Evolutionary conservation across 2,113 vertebrate genomes (phyloP).

Genomic region (Nibea coibor): DNA sequence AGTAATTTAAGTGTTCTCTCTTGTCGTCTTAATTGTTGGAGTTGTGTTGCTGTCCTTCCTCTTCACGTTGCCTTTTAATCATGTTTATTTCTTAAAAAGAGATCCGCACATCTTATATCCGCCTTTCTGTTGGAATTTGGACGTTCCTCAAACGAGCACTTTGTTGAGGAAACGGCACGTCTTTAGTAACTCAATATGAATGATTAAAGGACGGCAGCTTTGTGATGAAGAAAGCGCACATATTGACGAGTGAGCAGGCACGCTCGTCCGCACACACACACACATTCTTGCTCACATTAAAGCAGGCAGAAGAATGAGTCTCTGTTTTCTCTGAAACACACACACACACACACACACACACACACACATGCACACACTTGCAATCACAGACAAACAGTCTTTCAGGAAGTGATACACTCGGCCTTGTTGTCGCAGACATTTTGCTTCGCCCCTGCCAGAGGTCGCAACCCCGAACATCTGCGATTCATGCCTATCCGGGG

Average conservation of each 20-base stretch:
- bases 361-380: constrained; percentile 18
- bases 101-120: constrained; percentile 50
- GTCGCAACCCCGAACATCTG: constrained; percentile 76
- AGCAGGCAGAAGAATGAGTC: constrained; percentile 45
- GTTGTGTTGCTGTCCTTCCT: constrained; percentile 70
- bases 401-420: constrained; percentile 59
- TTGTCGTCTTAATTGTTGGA: constrained; percentile 73
- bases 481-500: constrained; percentile 60
- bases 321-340: constrained; percentile 35
- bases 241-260: constrained; percentile 50
- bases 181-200: constrained; percentile 71
- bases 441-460: constrained; percentile 67
- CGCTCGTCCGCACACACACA: constrained; percentile 7
- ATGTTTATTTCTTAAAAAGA: constrained; percentile 70
- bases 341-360: constrained; percentile 27
- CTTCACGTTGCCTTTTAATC: constrained; percentile 72
- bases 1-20: constrained; percentile 68
- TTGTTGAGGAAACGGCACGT: constrained; percentile 69
- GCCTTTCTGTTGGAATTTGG: constrained; percentile 63
- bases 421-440: constrained; percentile 66
- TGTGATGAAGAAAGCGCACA: constrained; percentile 68
- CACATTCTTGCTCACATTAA: constrained; percentile 44
- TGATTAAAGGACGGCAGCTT: constrained; percentile 67
- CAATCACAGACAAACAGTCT: constrained; percentile 63
- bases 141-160: constrained; percentile 71